Evolutionary conservation across 1,140 invertebrate species (phyloP).

Genomic region (Ceratosolen fusciceps): DNA sequence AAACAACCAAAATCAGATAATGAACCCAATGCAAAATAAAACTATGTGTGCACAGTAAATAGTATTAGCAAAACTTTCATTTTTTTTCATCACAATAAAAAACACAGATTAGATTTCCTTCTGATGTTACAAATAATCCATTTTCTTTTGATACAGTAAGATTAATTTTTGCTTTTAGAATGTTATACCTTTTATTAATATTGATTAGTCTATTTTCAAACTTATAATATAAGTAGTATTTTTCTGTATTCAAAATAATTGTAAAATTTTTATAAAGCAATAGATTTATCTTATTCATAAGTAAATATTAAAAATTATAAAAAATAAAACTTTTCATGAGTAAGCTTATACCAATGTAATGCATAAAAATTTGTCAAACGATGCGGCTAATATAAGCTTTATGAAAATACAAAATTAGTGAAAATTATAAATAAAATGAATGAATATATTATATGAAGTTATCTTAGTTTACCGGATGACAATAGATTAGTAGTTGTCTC

Average conservation of each 20-base stretch:
- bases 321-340: slow-evolving; percentile 21
- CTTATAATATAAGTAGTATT: neutral
- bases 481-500: slow-evolving; percentile 78
- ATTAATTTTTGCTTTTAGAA: too few relatives aligned
- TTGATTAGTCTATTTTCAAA: too few relatives aligned
- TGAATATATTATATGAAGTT: slow-evolving; percentile 36
- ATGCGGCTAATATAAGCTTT: slow-evolving; percentile 44
- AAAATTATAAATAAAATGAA: slow-evolving; percentile 19
- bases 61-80: slow-evolving; percentile 17
- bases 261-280: too few relatives aligned
- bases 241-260: too few relatives aligned
- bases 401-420: slow-evolving; percentile 30
- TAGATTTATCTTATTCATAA: neutral
- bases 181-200: too few relatives aligned
- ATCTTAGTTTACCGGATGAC: slow-evolving; percentile 76
- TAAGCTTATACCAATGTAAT: slow-evolving; percentile 29
- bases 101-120: neutral
- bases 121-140: slow-evolving; percentile 17
- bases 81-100: slow-evolving; percentile 6
- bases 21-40: slow-evolving; percentile 65
- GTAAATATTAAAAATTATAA: slow-evolving; percentile 30
- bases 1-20: slow-evolving; percentile 62
- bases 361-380: slow-evolving; percentile 41
- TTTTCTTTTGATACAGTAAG: neutral
- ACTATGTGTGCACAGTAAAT: slow-evolving; percentile 49